A percentile compares a stretch with the other conserved stretches of the same genome.
Conservation (phyloP, 2,888 invertebrate species). For the Pecten maximus region DNA sequence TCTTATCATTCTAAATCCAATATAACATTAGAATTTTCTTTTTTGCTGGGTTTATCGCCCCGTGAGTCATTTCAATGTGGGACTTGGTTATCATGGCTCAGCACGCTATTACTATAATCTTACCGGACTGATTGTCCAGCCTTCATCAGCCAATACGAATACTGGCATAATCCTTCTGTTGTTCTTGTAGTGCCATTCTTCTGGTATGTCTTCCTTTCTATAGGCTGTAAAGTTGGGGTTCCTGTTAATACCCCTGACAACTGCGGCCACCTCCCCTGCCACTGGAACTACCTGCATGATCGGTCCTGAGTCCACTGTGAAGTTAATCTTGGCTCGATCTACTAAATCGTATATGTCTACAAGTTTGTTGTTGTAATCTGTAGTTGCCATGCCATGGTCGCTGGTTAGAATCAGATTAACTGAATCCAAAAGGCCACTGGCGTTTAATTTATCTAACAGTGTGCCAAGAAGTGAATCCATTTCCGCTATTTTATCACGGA, state of each 20-base stretch:
- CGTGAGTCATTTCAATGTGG: no score
- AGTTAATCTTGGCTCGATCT: conserved; percentile 49
- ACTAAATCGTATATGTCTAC: conserved; percentile 52
- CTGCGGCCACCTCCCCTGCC: conserved; percentile 55
- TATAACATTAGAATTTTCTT: no score
- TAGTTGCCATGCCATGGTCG: conserved; percentile 77
- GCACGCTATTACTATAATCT: no score
- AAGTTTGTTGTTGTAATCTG: conserved; percentile 58
- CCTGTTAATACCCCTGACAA: conserved; percentile 63
- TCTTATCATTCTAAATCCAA: no score
- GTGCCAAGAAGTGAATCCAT: conserved; percentile 68
- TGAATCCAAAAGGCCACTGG: conserved; percentile 54
- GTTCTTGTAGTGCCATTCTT: conserved; percentile 86
- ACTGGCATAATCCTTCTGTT: conserved; percentile 86
- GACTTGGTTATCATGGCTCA: no score
- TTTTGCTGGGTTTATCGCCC: no score
- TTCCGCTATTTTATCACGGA: conserved; percentile 61
- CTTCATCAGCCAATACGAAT: conserved; percentile 86
- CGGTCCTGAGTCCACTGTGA: conserved; percentile 59
- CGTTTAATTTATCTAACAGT: conserved; percentile 59
- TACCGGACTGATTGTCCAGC: conserved; percentile 83
- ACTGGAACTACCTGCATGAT: conserved; percentile 62
- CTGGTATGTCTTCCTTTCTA: conserved; percentile 85
- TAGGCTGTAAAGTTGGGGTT: conserved; percentile 83
- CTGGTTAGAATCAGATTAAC: conserved; percentile 75